Evolutionary conservation across 1,140 invertebrate species (phyloP).

Genomic region (Episyrphus balteatus): DNA sequence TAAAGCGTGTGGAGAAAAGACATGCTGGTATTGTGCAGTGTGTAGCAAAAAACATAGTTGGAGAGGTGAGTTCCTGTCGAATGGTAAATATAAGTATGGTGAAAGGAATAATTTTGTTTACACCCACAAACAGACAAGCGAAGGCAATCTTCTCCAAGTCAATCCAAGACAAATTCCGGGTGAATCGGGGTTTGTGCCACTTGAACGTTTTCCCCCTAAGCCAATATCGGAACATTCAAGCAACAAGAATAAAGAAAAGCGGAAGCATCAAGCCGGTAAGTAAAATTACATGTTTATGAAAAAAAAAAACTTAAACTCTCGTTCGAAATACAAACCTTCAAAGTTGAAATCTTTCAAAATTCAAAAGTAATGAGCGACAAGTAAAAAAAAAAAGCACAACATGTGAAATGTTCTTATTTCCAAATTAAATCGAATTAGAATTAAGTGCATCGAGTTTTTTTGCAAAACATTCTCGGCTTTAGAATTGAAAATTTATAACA

Average conservation of each 20-base stretch:
- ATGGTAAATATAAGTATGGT: not conserved
- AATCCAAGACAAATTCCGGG: conserved; percentile 60
- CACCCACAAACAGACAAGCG: conserved; percentile 33
- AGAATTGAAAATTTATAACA: too few relatives aligned
- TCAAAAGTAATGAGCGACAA: conserved; percentile 6
- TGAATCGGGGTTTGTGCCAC: conserved; percentile 19
- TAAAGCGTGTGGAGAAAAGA: conserved; percentile 60
- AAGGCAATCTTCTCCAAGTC: conserved; percentile 53
- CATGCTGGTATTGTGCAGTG: conserved; percentile 84
- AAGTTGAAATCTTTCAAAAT: conserved; percentile 1
- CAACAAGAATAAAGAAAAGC: conserved; percentile 34
- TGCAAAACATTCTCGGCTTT: too few relatives aligned
- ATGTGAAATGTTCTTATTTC: too few relatives aligned
- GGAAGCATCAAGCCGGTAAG: conserved; percentile 40
- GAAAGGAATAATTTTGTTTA: not conserved
- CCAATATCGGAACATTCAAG: conserved; percentile 19
- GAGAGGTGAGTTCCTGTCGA: conserved; percentile 41
- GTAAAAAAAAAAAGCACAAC: too few relatives aligned
- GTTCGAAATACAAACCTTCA: not conserved
- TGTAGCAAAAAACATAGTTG: conserved; percentile 72
- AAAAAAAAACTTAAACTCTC: not conserved
- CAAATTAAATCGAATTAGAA: too few relatives aligned
- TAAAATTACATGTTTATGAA: too few relatives aligned
- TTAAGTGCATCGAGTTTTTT: too few relatives aligned
- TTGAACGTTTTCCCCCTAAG: conserved; percentile 27